Evolutionary conservation across 2,113 vertebrate species (phyloP), one percentile per base, ranked within the genome.

Genomic region (Perognathus longimembris): DNA sequence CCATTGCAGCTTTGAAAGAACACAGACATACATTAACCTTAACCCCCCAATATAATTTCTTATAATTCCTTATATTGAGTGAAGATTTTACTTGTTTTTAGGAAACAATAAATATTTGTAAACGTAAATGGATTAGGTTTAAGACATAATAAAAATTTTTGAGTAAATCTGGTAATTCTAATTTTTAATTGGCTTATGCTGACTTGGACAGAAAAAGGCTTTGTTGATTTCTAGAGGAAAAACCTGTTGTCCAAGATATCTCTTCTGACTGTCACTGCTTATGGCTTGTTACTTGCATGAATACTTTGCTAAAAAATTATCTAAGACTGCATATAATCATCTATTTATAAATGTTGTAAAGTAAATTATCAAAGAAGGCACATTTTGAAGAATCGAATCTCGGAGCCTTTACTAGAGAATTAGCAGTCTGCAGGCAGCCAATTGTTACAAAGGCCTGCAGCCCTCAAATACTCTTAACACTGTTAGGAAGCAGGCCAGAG

Each of bases 171-270:
- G 28, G 28, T 34, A 7, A 59, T 36, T 18, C 24, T 67, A 54
- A 45, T 77, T 61, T 85, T 75, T 17, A 63, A 6, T 21, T 82
- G 36, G 26, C 36, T 0, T 64, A 8, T 54, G 14, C 7, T 80
- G 17, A 24, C 17, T 73, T 84, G 7, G 5, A 54, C 2, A 79
- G 34, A 80, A 64, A 63, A 74, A 89, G 3, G 12, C 26, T 32
- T 30, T 22, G 85, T 34, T 80, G n/a, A 81, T 61, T 78, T 92
- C 85, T 57, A 74, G 42, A 88, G 61, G 71, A 32, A 93, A 69
- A 66, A 87, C 1, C 12, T 17, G 30, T 20, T 71, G 30, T 17
- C 81, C 28, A 77, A 54, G 7, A 1, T 57, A 74, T 57, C 26
- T 85, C 26, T 63, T 40, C 38, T 85, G 9, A 92, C 36, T 22